Percentiles rank a stretch among this genome's conserved stretches.
These are phyloP conservation scores for Holacanthus passer DNA, from an alignment of 2,113 vertebrate genomes.

Conservation along the genomic window DNA sequence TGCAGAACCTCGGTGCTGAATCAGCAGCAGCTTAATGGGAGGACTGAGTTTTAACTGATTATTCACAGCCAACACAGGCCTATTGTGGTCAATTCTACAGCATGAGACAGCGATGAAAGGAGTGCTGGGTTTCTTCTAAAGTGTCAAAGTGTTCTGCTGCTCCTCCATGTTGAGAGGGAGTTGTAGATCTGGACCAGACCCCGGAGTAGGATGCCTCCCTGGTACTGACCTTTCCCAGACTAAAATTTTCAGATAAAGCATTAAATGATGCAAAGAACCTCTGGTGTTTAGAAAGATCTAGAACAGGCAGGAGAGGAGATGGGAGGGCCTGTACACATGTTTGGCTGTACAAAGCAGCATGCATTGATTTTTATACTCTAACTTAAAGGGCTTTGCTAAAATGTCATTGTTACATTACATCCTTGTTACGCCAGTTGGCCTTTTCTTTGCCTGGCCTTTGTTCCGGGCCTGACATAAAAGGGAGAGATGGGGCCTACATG, in stretches of 20 bases:
- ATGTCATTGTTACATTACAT: conserved; percentile 26
- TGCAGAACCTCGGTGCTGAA: conserved; percentile 60
- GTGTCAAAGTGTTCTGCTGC: neutral
- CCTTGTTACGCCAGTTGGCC: conserved; percentile 1
- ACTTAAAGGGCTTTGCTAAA: conserved; percentile 23
- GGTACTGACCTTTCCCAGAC: neutral
- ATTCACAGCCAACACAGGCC: conserved; percentile 4
- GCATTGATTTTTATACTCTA: neutral
- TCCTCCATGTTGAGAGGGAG: neutral
- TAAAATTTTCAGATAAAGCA: neutral
- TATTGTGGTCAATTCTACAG: neutral
- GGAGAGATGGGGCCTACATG: neutral
- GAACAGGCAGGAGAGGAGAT: neutral
- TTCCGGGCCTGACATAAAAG: conserved; percentile 17
- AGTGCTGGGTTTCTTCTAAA: neutral
- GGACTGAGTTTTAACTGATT: conserved; percentile 31
- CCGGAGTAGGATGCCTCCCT: neutral
- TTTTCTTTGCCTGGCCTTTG: conserved; percentile 4
- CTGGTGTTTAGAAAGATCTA: neutral
- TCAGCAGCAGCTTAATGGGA: conserved; percentile 40
- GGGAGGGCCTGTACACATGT: neutral
- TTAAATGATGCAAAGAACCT: neutral
- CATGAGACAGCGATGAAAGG: neutral
- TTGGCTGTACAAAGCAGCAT: neutral
- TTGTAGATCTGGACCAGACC: neutral